These are phyloP conservation scores for Lemur catta DNA, from an alignment of 2,797 vertebrate genomes.

Conservation along the genomic window DNA sequence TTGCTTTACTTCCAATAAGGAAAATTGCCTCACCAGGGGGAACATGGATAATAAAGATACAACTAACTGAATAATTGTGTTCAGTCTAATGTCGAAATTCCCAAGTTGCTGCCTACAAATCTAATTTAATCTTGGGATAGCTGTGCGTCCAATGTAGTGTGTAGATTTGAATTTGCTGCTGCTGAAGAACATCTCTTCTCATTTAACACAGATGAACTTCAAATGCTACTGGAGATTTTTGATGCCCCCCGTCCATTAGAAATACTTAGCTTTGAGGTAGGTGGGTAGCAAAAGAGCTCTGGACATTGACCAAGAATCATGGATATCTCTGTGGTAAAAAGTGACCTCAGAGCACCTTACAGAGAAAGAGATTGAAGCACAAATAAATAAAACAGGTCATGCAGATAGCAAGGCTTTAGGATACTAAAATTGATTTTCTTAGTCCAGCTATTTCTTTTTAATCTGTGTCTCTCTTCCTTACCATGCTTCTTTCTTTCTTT, in stretches of 20 bases:
- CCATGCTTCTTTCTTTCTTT: not conserved
- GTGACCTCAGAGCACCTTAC: not conserved
- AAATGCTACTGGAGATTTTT: not conserved
- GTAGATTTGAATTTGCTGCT: not conserved
- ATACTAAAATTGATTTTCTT: not conserved
- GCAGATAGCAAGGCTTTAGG: too few species aligned
- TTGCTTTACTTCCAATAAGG: constrained; percentile 70
- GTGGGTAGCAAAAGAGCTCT: not conserved
- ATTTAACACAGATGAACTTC: not conserved
- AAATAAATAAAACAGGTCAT: not conserved
- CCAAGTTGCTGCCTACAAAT: constrained; percentile 56
- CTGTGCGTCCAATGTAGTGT: not conserved
- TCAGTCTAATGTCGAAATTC: constrained; percentile 48
- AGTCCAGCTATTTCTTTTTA: not conserved
- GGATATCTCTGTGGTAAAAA: not conserved
- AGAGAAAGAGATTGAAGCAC: not conserved
- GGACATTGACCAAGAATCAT: not conserved
- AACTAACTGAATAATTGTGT: constrained; percentile 52
- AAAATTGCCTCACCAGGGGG: constrained; percentile 71
- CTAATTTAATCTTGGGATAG: constrained; percentile 36
- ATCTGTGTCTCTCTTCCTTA: not conserved
- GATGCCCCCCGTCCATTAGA: not conserved
- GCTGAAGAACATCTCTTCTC: not conserved
- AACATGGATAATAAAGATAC: constrained; percentile 57
- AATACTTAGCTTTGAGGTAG: not conserved